phyloP scores from a whole-genome alignment of 2,113 vertebrate genomes.

The Tachycineta bicolor region DNA sequence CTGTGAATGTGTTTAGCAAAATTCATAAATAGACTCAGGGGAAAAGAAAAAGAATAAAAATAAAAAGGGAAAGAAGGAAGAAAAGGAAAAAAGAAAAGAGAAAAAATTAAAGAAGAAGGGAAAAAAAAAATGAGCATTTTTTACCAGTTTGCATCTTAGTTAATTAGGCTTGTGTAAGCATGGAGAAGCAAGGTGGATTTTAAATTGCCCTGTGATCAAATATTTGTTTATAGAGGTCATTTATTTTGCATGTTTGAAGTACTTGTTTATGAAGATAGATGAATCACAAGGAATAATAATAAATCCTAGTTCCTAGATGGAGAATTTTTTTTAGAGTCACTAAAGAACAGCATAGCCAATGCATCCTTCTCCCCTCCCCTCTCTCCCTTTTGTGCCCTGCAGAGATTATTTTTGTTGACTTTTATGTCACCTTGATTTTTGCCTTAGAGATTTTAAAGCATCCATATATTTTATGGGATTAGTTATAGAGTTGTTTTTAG shows the following conservation, averaged over 20 bases:
- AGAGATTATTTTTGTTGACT: not conserved
- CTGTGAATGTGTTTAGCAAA: not conserved
- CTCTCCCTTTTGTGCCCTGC: not conserved
- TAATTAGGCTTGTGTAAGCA: not conserved
- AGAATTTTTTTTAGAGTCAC: not conserved
- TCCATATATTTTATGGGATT: not conserved
- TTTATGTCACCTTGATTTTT: not conserved
- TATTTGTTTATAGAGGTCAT: not conserved
- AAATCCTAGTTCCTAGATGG: not conserved
- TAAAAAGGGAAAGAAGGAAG: rapidly evolving
- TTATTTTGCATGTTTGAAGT: not conserved
- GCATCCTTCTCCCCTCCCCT: not conserved
- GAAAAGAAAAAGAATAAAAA: not conserved
- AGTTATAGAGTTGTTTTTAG: not conserved
- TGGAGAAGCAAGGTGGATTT: not conserved
- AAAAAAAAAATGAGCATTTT: not conserved
- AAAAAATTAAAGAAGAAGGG: rapidly evolving
- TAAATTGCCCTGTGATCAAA: not conserved
- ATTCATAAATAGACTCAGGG: not conserved
- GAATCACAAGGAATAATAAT: not conserved
- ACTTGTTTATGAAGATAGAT: not conserved
- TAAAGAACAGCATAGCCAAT: not conserved
- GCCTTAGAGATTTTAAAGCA: not conserved
- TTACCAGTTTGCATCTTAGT: not conserved
- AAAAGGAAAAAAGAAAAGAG: rapidly evolving